These are phyloP conservation scores for Eumerus sabulonum DNA, from an alignment of 2,888 invertebrate genomes.

Conservation along the genomic window DNA sequence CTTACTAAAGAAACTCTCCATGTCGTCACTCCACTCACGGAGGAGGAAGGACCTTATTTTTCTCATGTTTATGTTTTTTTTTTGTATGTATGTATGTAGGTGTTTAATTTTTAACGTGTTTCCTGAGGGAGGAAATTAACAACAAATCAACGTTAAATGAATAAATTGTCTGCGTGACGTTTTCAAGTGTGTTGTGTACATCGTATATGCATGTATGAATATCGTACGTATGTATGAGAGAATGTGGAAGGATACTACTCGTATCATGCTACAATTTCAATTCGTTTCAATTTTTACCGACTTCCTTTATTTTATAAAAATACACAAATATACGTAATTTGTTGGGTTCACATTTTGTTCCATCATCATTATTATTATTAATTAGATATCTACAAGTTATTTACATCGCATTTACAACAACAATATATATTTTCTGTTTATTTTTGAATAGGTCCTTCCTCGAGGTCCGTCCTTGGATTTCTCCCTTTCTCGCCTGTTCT, in stretches of 20 bases:
- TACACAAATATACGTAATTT: conserved; percentile 69
- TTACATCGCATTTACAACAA: conserved; percentile 67
- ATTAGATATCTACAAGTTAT: conserved; percentile 67
- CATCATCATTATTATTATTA: conserved; percentile 58
- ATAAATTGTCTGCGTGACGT: conserved; percentile 31
- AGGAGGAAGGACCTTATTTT: conserved; percentile 66
- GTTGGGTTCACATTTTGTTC: conserved; percentile 66
- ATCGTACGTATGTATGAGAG: conserved; percentile 8
- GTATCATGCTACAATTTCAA: conserved; percentile 57
- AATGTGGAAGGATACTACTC: conserved; percentile 29
- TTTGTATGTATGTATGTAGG: conserved; percentile 22
- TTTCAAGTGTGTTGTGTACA: conserved; percentile 1
- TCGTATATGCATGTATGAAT: not conserved
- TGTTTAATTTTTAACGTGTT: conserved; percentile 51
- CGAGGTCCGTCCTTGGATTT: conserved; percentile 43
- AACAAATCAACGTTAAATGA: conserved; percentile 59
- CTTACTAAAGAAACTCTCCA: conserved; percentile 53
- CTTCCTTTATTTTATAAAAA: conserved; percentile 63
- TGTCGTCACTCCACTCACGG: conserved; percentile 57
- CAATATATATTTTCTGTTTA: conserved; percentile 22
- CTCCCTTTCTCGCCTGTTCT: conserved; percentile 17
- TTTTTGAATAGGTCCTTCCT: conserved; percentile 59
- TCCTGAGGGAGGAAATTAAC: conserved; percentile 66
- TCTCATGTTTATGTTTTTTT: conserved; percentile 19
- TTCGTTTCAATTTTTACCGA: conserved; percentile 57